Conservation (phyloP, 2,888 invertebrate genomes). For the Polydesmus complanatus region DNA sequence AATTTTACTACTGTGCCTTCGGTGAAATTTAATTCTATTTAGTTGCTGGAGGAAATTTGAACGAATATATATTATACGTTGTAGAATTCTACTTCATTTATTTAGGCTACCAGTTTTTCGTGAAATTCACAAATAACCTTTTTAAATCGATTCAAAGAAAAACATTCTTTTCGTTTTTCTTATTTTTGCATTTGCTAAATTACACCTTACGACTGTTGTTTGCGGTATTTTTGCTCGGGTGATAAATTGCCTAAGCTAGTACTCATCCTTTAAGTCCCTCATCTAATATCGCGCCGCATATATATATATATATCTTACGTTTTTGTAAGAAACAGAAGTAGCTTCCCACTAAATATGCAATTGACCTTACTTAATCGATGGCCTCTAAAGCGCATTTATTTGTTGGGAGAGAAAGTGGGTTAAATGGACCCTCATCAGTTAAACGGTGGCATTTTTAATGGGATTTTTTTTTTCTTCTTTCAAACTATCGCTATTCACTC, state of each 20-base stretch:
- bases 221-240: neutral
- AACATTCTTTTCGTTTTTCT: neutral
- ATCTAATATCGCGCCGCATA: neutral
- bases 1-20: neutral
- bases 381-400: neutral
- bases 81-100: too few species aligned
- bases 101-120: neutral
- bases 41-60: too few species aligned
- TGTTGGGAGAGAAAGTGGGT: neutral
- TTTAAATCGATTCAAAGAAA: neutral
- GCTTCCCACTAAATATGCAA: neutral
- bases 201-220: neutral
- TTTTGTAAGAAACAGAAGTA: neutral
- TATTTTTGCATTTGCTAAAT: neutral
- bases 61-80: too few species aligned
- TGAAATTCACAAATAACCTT: neutral
- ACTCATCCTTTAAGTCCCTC: neutral
- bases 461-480: neutral
- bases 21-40: too few species aligned
- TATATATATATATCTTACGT: neutral
- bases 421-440: too few species aligned
- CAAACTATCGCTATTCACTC: neutral
- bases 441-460: neutral
- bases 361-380: neutral
- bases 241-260: neutral